Conservation (phyloP, 2,797 vertebrate genomes). For the Sebastes umbrosus region DNA sequence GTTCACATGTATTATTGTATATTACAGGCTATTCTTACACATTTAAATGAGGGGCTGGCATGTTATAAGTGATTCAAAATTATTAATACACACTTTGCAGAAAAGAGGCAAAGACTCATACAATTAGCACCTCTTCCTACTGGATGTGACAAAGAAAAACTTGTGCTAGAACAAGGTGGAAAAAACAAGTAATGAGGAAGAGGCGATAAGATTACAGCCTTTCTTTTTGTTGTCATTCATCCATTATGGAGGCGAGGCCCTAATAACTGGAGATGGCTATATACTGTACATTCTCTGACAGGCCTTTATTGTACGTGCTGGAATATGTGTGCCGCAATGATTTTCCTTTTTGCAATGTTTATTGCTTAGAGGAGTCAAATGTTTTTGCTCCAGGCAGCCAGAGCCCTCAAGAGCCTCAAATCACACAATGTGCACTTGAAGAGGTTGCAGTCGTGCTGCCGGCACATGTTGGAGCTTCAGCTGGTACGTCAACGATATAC, state of each 20-base stretch:
- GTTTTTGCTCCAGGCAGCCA: background rate
- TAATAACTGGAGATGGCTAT: background rate
- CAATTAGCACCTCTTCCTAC: background rate
- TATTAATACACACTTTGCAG: background rate
- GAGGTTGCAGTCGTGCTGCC: background rate
- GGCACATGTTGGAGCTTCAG: background rate
- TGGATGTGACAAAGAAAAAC: background rate
- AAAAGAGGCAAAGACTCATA: background rate
- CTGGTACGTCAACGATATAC: background rate
- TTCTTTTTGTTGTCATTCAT: conserved; percentile 2
- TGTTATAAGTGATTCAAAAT: background rate
- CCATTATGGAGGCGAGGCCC: background rate
- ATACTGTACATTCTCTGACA: background rate
- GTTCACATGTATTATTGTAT: background rate
- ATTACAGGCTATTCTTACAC: background rate
- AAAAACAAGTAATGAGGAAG: background rate
- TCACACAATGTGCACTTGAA: background rate
- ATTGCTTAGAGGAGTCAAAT: background rate
- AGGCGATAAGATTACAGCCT: background rate
- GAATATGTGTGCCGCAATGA: background rate
- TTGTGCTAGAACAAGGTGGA: background rate
- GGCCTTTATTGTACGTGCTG: background rate
- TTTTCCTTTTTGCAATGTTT: background rate
- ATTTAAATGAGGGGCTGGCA: background rate
- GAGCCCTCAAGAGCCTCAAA: background rate